phyloP scores from a whole-genome alignment of 2,888 invertebrate genomes.

The Psylliodes chrysocephalus region DNA sequence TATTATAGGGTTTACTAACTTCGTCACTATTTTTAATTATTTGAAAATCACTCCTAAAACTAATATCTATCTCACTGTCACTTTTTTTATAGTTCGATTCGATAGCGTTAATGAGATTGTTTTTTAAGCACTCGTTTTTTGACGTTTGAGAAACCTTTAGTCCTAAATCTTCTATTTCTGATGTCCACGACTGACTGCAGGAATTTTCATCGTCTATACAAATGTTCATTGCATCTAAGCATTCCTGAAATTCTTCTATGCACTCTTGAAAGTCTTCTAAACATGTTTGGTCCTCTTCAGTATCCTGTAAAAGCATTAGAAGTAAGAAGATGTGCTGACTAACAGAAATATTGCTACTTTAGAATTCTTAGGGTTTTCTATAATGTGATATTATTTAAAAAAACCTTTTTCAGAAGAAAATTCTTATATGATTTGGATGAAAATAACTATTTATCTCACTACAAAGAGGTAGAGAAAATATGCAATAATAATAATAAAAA shows the following conservation, averaged over 20 bases:
- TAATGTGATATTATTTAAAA: too few species aligned
- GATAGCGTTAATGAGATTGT: slow-evolving; percentile 40
- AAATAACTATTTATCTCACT: too few species aligned
- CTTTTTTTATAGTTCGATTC: slow-evolving; percentile 40
- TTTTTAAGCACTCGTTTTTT: slow-evolving; percentile 42
- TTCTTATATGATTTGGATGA: too few species aligned
- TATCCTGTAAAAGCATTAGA: slow-evolving; percentile 62
- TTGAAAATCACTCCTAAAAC: slow-evolving; percentile 55
- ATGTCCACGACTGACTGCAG: slow-evolving; percentile 60
- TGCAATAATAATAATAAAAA: too few species aligned
- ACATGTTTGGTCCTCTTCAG: slow-evolving; percentile 72
- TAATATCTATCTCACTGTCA: slow-evolving; percentile 57
- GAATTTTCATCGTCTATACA: slow-evolving; percentile 71
- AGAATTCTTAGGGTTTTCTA: too few species aligned
- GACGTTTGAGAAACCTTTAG: slow-evolving; percentile 40
- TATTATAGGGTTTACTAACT: not conserved
- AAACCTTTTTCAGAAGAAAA: too few species aligned
- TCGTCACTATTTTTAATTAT: slow-evolving; percentile 41
- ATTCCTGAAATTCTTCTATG: slow-evolving; percentile 73
- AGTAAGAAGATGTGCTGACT: too few species aligned
- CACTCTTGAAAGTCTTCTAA: slow-evolving; percentile 75
- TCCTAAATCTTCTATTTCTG: slow-evolving; percentile 56
- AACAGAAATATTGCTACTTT: too few species aligned
- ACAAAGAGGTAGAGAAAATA: too few species aligned
- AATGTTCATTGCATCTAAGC: slow-evolving; percentile 71